Evolutionary conservation across 1,140 invertebrate species (phyloP).

Genomic region (Rhagoletis pomonella): DNA sequence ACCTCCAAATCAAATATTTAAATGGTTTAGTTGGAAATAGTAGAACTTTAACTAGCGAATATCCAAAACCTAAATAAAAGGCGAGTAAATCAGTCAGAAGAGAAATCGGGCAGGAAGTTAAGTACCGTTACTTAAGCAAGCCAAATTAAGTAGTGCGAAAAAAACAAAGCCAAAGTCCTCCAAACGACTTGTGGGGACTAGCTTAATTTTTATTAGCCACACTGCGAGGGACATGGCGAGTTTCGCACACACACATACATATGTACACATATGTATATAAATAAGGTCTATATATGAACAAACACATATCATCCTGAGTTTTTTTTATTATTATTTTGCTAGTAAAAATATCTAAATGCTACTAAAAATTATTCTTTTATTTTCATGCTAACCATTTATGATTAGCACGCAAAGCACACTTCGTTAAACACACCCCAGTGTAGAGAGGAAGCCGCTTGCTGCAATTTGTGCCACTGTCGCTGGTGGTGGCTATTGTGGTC

Average conservation of each 20-base stretch:
- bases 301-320: background rate
- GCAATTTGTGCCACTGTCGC: background rate
- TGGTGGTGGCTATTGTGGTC: background rate
- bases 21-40: background rate
- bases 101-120: too few relatives aligned
- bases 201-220: too few relatives aligned
- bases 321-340: background rate
- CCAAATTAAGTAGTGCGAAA: too few relatives aligned
- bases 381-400: background rate
- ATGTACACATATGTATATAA: too few relatives aligned
- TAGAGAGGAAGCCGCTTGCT: background rate
- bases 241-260: background rate
- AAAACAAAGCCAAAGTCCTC: too few relatives aligned
- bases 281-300: too few relatives aligned
- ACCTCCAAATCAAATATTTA: background rate
- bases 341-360: background rate
- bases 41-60: background rate
- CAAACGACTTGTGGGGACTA: too few relatives aligned
- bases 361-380: background rate
- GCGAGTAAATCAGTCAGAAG: too few relatives aligned
- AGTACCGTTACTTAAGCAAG: too few relatives aligned
- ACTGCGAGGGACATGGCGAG: too few relatives aligned
- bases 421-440: conserved; percentile 21
- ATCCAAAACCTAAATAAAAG: background rate
- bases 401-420: conserved; percentile 21